Conservation (phyloP, 2,797 vertebrate species). For the Zenarchopterus dispar region DNA sequence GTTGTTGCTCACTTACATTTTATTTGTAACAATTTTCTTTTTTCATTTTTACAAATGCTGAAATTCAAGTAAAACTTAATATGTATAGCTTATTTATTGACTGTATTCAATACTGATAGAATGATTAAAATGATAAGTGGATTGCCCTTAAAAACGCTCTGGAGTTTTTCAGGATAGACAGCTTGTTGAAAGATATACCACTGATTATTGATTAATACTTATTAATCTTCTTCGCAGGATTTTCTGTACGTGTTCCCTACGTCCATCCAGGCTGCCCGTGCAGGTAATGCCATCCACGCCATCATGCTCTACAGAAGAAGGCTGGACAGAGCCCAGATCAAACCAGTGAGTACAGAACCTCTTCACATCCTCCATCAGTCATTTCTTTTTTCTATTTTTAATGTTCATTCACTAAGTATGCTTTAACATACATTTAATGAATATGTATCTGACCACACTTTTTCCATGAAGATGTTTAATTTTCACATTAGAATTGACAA, state of each 20-base stretch:
- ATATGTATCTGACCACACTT: background rate
- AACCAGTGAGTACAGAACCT: slow-evolving; percentile 85
- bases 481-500: slow-evolving; percentile 8
- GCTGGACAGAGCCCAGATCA: slow-evolving; percentile 94
- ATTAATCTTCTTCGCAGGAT: slow-evolving; percentile 80
- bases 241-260: slow-evolving; percentile 90
- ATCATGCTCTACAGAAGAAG: slow-evolving; percentile 92
- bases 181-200: no score
- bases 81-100: no score
- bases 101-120: no score
- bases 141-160: no score
- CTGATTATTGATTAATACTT: no score
- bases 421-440: background rate
- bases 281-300: slow-evolving; percentile 92
- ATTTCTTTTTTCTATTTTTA: background rate
- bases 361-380: background rate
- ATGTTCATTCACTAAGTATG: background rate
- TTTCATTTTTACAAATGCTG: no score
- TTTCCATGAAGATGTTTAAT: slow-evolving; percentile 38
- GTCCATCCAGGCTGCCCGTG: slow-evolving; percentile 89
- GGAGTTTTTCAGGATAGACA: no score
- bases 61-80: no score
- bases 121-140: no score
- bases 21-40: no score
- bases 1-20: no score